phyloP scores from a whole-genome alignment of 1,140 invertebrate genomes.

The Ceratosolen fusciceps region DNA sequence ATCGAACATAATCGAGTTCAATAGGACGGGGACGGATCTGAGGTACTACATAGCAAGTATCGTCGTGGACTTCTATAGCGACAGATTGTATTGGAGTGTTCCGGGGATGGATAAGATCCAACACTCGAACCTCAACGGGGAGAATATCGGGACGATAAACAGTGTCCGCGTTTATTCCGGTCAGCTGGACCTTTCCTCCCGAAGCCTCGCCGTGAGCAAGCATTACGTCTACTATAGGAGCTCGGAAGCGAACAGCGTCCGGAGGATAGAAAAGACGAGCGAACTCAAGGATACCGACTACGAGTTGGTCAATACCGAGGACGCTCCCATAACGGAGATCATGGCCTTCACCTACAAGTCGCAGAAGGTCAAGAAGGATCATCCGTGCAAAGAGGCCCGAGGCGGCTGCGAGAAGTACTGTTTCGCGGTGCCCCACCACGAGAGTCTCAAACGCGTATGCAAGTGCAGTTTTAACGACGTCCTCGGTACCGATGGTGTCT shows the following conservation, averaged over 20 bases:
- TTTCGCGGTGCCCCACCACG: constrained; percentile 23
- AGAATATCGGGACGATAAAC: constrained; percentile 26
- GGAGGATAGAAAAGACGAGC: constrained; percentile 31
- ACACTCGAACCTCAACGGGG: constrained; percentile 33
- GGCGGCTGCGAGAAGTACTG: constrained; percentile 46
- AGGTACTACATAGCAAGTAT: constrained; percentile 39
- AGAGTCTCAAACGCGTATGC: constrained; percentile 23
- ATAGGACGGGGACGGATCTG: not conserved
- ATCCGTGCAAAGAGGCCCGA: constrained; percentile 25
- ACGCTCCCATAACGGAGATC: constrained; percentile 40
- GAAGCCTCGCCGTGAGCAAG: constrained; percentile 22
- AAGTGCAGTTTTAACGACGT: constrained; percentile 46
- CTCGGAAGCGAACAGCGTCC: constrained; percentile 8
- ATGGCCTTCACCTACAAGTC: constrained; percentile 25
- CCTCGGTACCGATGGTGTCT: constrained; percentile 11
- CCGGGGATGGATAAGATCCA: constrained; percentile 37
- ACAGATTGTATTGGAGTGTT: constrained; percentile 40
- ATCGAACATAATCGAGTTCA: constrained; percentile 12
- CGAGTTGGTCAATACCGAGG: constrained; percentile 30
- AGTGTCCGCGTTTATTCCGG: constrained; percentile 34
- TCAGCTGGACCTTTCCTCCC: constrained; percentile 33
- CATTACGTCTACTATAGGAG: constrained; percentile 38
- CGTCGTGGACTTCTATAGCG: constrained; percentile 27
- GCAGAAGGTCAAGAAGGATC: constrained; percentile 47
- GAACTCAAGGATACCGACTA: constrained; percentile 25